These are phyloP conservation scores for Timema cristinae DNA, from an alignment of 2,888 invertebrate genomes.

Conservation along the genomic window DNA sequence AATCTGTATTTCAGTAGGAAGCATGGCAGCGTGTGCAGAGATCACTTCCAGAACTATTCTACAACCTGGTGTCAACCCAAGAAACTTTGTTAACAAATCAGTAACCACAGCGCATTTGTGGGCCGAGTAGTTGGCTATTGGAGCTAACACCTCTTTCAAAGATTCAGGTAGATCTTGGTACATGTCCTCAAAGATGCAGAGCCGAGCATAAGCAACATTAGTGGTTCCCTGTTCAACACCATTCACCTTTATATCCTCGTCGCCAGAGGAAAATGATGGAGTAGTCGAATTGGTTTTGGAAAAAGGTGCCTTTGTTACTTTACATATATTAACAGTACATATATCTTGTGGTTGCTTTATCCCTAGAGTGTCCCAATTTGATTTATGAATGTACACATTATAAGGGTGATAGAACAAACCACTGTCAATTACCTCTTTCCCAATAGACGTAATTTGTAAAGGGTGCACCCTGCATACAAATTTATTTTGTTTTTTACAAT, in stretches of 20 bases:
- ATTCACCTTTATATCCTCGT: too few relatives aligned
- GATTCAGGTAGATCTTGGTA: slow-evolving; percentile 29
- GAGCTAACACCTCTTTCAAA: not conserved
- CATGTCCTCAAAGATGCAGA: slow-evolving; percentile 39
- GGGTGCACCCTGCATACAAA: slow-evolving; percentile 32
- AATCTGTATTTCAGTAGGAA: slow-evolving; percentile 51
- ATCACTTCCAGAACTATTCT: slow-evolving; percentile 53
- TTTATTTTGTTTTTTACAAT: slow-evolving; percentile 1
- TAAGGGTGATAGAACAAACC: slow-evolving; percentile 40
- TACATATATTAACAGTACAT: slow-evolving; percentile 33
- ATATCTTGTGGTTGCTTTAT: too few relatives aligned
- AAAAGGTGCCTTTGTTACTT: slow-evolving; percentile 35
- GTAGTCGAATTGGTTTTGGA: not conserved
- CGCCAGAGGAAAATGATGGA: too few relatives aligned
- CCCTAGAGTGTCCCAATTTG: too few relatives aligned
- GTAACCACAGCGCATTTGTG: slow-evolving; percentile 48
- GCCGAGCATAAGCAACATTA: slow-evolving; percentile 25
- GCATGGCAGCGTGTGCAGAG: slow-evolving; percentile 44
- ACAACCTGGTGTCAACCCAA: slow-evolving; percentile 54
- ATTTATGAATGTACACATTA: slow-evolving; percentile 41
- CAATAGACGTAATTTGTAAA: slow-evolving; percentile 2
- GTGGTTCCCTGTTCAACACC: not conserved
- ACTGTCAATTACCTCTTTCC: slow-evolving; percentile 12
- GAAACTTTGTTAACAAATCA: slow-evolving; percentile 51
- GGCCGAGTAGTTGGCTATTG: not conserved